Evolutionary conservation across 1,140 invertebrate species (phyloP), one percentile per base, ranked within the genome.

Genomic region (Eufriesea mexicana): DNA sequence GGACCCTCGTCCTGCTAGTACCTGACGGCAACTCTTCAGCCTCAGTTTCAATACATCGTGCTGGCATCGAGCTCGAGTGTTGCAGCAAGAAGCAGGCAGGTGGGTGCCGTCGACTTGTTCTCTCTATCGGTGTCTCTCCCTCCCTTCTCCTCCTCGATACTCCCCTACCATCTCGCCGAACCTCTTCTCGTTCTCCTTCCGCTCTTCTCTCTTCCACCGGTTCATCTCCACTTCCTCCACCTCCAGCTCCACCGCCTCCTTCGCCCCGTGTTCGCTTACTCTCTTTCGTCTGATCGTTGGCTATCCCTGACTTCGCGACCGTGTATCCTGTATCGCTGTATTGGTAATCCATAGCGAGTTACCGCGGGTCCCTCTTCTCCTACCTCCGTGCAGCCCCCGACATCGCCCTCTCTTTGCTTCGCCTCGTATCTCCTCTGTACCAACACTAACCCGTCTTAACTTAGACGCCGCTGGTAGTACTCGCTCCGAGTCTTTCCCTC

Each of bases 1-100:
- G 86, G 70, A 71, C 78, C 75, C 79, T 87, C 72, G 57, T 84
- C 51, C 78, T 82, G 59, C 55, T 85, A 78, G 61, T 74, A 82
- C 76, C 73, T 85, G 83, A 85, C 78, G 73, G 54, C 59, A 54
- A 86, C 83, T 85, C 82, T 85, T 85, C 74, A 68, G 76, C 79
- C 72, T 89, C 72, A 51, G 81, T 89, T 89, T 90, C 86, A 84
- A 87, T 90, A 85, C 49, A 85, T 67, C 47, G 70, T 72, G 79
- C 62, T 47, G 77, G 59, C 81, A 82, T 82, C 83, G 55, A 83
- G 72, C 79, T 84, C 76, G 73, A 90, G 84, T 86, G 85, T 80
- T 73, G 74, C 72, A 49, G 78, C 51, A 79, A 83, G 70, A 85
- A 89, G 83, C 75, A 66, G 84, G 77, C 85, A 88, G 80, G 83